Evolutionary conservation across 2,888 invertebrate species (phyloP).

Genomic region (Odontomyia ornata): DNA sequence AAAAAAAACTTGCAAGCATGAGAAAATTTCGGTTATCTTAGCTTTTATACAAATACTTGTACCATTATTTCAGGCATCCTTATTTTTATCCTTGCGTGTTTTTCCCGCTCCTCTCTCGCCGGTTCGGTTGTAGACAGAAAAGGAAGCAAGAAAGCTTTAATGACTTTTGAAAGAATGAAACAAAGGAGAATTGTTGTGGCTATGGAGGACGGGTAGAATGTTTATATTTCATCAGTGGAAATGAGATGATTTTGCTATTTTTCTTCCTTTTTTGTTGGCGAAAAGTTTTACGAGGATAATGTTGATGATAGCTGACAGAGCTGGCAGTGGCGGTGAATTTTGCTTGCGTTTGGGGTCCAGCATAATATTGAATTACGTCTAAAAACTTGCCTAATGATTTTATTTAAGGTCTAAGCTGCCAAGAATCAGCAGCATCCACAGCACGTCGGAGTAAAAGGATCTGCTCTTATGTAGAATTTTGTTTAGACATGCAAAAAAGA

Average conservation of each 20-base stretch:
- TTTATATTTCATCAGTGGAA: slow-evolving; percentile 13
- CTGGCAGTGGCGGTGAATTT: neutral
- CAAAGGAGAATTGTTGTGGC: neutral
- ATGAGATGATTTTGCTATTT: slow-evolving; percentile 4
- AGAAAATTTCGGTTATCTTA: neutral
- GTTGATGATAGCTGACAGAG: neutral
- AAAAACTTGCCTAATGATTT: neutral
- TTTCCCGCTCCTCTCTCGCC: neutral
- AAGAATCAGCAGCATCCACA: neutral
- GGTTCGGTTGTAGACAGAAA: neutral
- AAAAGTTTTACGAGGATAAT: neutral
- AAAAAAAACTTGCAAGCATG: no score
- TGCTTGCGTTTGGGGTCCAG: neutral
- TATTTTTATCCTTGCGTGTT: neutral
- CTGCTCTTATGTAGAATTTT: no score
- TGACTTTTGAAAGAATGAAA: slow-evolving; percentile 10
- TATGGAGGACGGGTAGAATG: neutral
- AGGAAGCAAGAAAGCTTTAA: neutral
- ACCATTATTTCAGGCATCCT: neutral
- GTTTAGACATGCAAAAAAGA: no score
- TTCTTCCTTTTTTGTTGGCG: neutral
- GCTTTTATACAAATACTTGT: neutral
- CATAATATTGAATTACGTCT: neutral
- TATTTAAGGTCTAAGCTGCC: neutral
- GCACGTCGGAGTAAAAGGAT: no score